Evolutionary conservation across 2,888 invertebrate species (phyloP), one percentile per base, ranked within the genome.

Genomic region (Melieria omissa): DNA sequence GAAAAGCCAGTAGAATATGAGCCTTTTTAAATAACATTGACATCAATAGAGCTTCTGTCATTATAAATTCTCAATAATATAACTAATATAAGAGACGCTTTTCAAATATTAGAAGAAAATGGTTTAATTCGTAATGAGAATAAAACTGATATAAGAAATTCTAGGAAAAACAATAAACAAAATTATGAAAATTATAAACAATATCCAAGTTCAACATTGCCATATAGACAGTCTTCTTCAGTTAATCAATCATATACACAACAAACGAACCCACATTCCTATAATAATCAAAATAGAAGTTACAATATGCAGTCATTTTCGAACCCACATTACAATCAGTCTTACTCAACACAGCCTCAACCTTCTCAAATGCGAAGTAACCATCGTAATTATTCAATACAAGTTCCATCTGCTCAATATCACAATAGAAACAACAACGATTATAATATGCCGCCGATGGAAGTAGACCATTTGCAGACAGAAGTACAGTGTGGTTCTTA

Each of bases 11-110:
- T 66, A 54, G 76, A 78, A 49, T 77, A 75, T 72, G 74, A 73
- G 54, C 72, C 65, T 76, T 73, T 47, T 5, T 74, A 4, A 77
- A 75, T 68, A 76, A 77, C 65, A 77, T 77, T 63, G 73, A 77
- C 68, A 54, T 73, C 44, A 75, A 70, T 52, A 66, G 67, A 54
- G 63, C 71, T 44, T 72, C 72, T 12, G 63, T 70, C 9, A 46
- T 73, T 44, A 64, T 70, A 12, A 75, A 73, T 60, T 60, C 60
- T 49, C 73, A 75, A n/a, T 42, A n/a, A n/a, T n/a, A n/a, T 60
- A 5, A 41, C n/a, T 10, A 73, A 58, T 58, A n/a, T 73, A 10
- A 57, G 65, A 62, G 73, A 70, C n/a, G 72, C 67, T 4, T 73
- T 49, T 62, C 44, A 64, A 52, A 12, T 67, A 16, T 44, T 75